Conservation (phyloP, 2,113 vertebrate genomes). For the Pangasianodon hypophthalmus region DNA sequence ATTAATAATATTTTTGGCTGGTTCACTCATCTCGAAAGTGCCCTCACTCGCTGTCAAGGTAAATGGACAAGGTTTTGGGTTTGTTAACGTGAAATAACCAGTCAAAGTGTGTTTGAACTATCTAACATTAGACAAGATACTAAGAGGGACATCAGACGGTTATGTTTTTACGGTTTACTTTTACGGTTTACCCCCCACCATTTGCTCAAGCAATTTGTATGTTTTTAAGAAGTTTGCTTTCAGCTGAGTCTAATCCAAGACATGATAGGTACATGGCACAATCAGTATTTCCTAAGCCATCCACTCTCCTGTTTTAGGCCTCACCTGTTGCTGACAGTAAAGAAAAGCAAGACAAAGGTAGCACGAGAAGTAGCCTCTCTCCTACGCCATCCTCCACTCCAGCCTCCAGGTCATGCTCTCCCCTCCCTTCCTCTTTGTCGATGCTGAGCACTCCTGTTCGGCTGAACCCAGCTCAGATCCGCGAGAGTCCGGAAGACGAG, state of each 20-base stretch:
- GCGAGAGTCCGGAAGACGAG: conserved; percentile 84
- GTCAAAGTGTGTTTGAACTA: not conserved
- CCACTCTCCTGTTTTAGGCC: conserved; percentile 26
- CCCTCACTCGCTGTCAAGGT: not conserved
- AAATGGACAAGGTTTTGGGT: not conserved
- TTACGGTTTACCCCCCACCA: not conserved
- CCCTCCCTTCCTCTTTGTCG: conserved; percentile 69
- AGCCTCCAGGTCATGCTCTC: conserved; percentile 65
- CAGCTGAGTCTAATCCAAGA: not conserved
- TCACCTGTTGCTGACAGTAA: conserved; percentile 59
- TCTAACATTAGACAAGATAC: not conserved
- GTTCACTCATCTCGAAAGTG: not conserved
- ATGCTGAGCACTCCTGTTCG: conserved; percentile 67
- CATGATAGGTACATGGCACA: not conserved
- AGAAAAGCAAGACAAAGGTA: conserved; percentile 71
- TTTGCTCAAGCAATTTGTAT: not conserved
- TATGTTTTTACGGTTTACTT: not conserved
- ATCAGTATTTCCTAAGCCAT: not conserved
- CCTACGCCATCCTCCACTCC: conserved; percentile 61
- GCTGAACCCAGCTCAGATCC: conserved; percentile 68
- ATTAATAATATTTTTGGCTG: not conserved
- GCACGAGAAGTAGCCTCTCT: conserved; percentile 72
- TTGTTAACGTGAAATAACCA: not conserved
- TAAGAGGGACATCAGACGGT: not conserved
- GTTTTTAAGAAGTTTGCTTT: not conserved